Evolutionary conservation across 1,140 invertebrate genomes (phyloP), one percentile per base, ranked within the genome.

Genomic region (Leptinotarsa undecemlineata): DNA sequence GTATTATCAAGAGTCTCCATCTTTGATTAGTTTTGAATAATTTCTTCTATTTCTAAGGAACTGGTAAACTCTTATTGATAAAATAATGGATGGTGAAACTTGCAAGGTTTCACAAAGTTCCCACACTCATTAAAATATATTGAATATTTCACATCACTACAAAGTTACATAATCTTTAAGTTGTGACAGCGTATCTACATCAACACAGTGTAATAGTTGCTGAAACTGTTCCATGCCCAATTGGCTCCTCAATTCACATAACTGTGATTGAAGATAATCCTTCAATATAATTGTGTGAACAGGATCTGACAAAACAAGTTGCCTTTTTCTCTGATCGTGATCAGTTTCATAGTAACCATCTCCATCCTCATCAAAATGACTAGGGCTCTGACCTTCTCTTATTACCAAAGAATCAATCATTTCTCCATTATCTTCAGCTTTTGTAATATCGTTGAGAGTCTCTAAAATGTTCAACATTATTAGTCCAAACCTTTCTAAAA

Each of bases 381-480:
- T 84, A 19, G 83, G 81, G 81, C 82, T 85, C 17, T 83, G 81
- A 42, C 85, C 80, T 74, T 87, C 85, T 14, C 81, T 79, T 47
- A 89, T 84, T 48, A 88, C 81, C 14, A 89, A 82, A 17, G 86
- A 86, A 80, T 89, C 88, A 51, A 70, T 81, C 66, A 62, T 61
- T n/a, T 74, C 60, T 42, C 90, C 90, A 76, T 87, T 89, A 17
- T 94, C 91, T 79, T 94, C 92, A 68, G 87, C 88, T 81, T 90
- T 91, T 82, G 90, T 92, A 66, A 98, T 90, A 84, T 98, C 96
- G 86, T 96, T 94, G 60, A 98, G 85, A 8, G 94, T 91, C 86
- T 96, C 94, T 42, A 93, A 90, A 78, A 97, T 90, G 80, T 92
- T 90, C 62, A 92, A 87, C 77, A 97, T 88, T 66, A 96, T 94